Base-by-base conservation (phyloP, 1,140 invertebrate genomes). In the Aricia agestis region DNA sequence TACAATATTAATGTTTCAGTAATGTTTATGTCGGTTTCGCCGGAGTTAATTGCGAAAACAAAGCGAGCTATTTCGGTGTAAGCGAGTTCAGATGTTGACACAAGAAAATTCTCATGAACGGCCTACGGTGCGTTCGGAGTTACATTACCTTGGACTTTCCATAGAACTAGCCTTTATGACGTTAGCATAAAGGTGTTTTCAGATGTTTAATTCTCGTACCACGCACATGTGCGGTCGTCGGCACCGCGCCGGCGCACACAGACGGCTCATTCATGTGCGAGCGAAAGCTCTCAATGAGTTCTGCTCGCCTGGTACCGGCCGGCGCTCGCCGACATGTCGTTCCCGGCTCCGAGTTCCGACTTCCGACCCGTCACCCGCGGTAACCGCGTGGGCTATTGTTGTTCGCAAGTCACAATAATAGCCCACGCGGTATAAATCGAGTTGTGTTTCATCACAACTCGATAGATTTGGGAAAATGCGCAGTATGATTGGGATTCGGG, bases 91-190 rank as follows among this genome's bases (percentile, higher is more conserved):
- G 79, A 81, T 90, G 86, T 90, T 87, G 86, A 87, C 83, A 86
- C 80, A 89, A 85, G 88, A 86, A 82, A 90, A 86, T 90, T 88
- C 86, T 87, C 88, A 88, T 87, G 84, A 89, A 87, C 86, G 78
- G 86, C 82, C 86, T 84, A 82, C 80, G 82, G 78, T 79, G 6
- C 36, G 36, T 36, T 36, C 36, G 36, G 36, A 36, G 36, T 36
- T 36, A 36, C 0, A 6, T 36, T 36, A 36, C 36, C 36, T 36
- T 36, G 6, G 36, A 36, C 9, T 2, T 7, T 7, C 36, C 36
- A 36, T 36, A 9, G 36, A 36, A 2, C 6, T 6, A 36, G 9
- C 36, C 9, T 9, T 36, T 36, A 9, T 36, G 36, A 9, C 36
- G 81, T 86, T 82, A 80, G 78, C 78, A 88, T 78, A 82, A 86